Evolutionary conservation across 1,140 invertebrate genomes (phyloP), one percentile per base, ranked within the genome.

Genomic region (Epicauta chinensis): DNA sequence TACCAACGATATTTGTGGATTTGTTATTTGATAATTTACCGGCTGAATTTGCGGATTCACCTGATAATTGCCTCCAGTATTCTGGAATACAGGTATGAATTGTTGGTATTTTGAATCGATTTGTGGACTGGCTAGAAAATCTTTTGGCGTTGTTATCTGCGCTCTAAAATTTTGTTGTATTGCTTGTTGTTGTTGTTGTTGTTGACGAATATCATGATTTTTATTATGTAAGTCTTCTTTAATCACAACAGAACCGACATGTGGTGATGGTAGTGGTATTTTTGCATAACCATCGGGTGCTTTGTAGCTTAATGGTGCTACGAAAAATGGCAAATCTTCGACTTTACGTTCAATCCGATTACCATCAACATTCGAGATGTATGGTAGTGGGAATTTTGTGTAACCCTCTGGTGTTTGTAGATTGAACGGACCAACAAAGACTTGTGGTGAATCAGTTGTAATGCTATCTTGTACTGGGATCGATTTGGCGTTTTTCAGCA

Each of bases 221-320:
- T n/a, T n/a, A n/a, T n/a, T n/a, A n/a, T n/a, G n/a, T n/a, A n/a
- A n/a, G n/a, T 61, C 48, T 32, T 56, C 50, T 17, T 60, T 59
- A 5, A 91, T 76, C 1, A 91, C 84, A 10, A 91, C 85, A 1
- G 87, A 89, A 2, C 88, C 88, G 2, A 91, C 87, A 66, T 91
- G 88, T 1, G 88, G 88, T 0, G 86, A 82, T 1, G 88, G 88
- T 62, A 91, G 81, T 0, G 86, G 81, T 47, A 90, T 90, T 69
- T 90, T 90, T 0, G 86, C 83, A 63, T 87, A 90, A 10, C 87
- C 87, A 11, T 78, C 73, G 0, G 87, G 87, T 15, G 87, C 84
- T 56, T 84, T 82, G 57, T 89, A 91, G 59, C 85, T 90, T 7
- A 90, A 64, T 1, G 88, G 87, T 2, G 88, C 88, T 0, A 91